Percentiles rank a stretch among this genome's conserved stretches.
phyloP scores from a whole-genome alignment of 2,797 vertebrate species.

The Emys orbicularis region DNA sequence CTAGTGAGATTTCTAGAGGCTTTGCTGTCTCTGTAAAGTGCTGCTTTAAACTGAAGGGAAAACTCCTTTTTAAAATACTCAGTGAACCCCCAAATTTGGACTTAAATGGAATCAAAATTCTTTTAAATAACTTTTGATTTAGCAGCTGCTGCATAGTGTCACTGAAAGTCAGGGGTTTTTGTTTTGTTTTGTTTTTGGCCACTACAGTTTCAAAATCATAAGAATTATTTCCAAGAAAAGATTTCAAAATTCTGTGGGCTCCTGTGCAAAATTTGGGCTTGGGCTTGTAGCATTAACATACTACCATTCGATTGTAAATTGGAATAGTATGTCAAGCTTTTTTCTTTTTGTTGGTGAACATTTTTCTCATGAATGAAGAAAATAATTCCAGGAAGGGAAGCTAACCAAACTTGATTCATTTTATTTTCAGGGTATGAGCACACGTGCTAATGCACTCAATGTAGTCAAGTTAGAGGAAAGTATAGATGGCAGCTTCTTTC shows the following conservation, averaged over 20 bases:
- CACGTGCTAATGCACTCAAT: constrained; percentile 2
- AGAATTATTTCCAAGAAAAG: constrained; percentile 14
- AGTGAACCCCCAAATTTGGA: neutral
- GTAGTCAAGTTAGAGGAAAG: neutral
- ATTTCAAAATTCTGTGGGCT: neutral
- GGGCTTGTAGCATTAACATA: neutral
- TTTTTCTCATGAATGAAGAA: neutral
- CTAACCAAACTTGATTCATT: neutral
- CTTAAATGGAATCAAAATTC: neutral
- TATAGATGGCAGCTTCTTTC: constrained; percentile 11
- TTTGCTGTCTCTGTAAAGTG: neutral
- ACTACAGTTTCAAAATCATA: neutral
- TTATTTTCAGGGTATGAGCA: constrained; percentile 15
- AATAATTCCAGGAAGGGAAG: constrained; percentile 12
- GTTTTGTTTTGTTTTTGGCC: neutral
- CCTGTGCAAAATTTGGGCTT: neutral
- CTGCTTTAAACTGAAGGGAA: neutral
- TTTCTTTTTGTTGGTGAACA: neutral
- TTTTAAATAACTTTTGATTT: neutral
- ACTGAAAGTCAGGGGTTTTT: neutral
- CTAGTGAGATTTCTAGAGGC: neutral
- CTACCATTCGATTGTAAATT: neutral
- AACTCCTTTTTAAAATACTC: neutral
- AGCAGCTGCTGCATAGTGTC: neutral
- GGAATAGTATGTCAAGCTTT: neutral